Conservation (phyloP, 23 tunicate genomes). For the Oikopleura albicans region DNA sequence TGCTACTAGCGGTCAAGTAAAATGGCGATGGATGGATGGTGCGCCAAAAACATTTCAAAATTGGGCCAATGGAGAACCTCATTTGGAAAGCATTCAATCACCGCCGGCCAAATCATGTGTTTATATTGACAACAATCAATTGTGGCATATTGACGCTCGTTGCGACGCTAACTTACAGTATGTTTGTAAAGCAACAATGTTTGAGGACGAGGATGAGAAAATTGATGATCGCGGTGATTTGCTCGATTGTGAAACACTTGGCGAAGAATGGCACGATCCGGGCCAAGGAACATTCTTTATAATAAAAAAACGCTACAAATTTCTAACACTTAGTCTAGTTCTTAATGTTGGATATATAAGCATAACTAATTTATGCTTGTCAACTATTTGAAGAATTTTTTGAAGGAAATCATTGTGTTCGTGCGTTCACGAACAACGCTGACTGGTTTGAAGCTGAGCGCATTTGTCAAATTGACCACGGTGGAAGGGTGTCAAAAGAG, state of each 20-base stretch:
- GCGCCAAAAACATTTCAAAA: background rate
- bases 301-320: no score
- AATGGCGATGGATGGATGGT: background rate
- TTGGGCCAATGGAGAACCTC: background rate
- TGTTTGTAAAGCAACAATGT: background rate
- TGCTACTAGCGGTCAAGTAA: background rate
- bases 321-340: no score
- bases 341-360: no score
- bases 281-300: background rate
- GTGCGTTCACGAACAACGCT: background rate
- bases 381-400: background rate
- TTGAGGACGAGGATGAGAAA: background rate
- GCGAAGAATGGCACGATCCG: background rate
- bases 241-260: background rate
- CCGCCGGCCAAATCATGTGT: background rate
- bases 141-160: background rate
- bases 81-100: background rate
- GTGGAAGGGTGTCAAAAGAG: no score
- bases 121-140: background rate
- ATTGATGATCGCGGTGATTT: background rate
- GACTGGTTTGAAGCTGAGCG: background rate
- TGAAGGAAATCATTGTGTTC: background rate
- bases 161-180: background rate
- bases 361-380: no score
- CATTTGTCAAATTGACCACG: background rate